Percentiles rank a stretch among this genome's conserved stretches.
Conservation (phyloP, 2,888 invertebrate genomes). For the Bedellia somnulentella region DNA sequence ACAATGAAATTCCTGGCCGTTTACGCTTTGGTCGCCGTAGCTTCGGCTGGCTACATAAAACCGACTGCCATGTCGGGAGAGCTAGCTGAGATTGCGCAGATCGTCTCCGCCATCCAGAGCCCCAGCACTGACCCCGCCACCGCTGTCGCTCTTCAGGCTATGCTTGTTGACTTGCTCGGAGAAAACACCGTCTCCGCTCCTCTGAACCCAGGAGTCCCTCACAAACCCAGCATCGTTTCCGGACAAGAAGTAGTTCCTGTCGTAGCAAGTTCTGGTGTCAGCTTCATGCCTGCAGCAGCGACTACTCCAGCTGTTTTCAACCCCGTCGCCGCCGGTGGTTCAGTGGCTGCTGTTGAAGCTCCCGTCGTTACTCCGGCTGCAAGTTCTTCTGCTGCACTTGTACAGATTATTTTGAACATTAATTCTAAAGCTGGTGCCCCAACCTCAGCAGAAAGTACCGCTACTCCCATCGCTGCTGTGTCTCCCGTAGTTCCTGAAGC, state of each 20-base stretch:
- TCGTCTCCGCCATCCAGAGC: constrained; percentile 28
- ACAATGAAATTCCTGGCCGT: constrained; percentile 38
- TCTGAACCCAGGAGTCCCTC: constrained; percentile 9
- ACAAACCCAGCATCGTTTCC: constrained; percentile 9
- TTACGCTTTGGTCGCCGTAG: constrained; percentile 28
- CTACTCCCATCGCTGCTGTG: constrained; percentile 17
- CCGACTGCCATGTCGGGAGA: constrained; percentile 13
- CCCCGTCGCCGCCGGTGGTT: constrained; percentile 11
- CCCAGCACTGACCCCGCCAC: constrained; percentile 29
- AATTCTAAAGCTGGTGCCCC: no score
- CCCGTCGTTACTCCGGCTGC: constrained; percentile 8
- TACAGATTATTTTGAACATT: no score
- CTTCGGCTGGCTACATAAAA: constrained; percentile 19
- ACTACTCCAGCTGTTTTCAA: constrained; percentile 16
- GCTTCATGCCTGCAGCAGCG: no score
- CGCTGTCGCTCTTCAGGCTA: constrained; percentile 15
- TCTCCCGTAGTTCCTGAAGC: constrained; percentile 11
- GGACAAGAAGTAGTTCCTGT: constrained; percentile 7
- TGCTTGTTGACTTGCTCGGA: constrained; percentile 15
- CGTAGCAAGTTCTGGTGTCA: constrained; percentile 9
- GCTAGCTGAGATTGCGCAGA: constrained; percentile 18
- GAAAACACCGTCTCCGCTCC: constrained; percentile 9
- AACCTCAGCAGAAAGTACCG: no score
- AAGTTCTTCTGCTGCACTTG: constrained; percentile 18
- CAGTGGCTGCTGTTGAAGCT: constrained; percentile 9